Evolutionary conservation across 2,797 vertebrate genomes (phyloP).

Genomic region (Psittacula echo): DNA sequence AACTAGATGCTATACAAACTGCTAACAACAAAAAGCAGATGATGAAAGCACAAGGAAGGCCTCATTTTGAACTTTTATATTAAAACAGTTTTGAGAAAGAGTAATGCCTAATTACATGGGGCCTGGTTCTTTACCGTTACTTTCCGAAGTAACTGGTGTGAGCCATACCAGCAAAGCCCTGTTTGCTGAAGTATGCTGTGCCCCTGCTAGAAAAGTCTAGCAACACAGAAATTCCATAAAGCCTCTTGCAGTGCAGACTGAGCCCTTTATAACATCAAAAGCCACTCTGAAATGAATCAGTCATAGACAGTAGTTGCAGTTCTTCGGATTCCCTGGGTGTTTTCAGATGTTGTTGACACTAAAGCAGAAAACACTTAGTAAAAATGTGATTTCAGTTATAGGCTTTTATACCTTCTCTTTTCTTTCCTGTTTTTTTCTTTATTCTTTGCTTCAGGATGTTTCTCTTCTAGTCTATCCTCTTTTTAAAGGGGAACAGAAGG

Average conservation of each 20-base stretch:
- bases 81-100: neutral
- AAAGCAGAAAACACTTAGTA: neutral
- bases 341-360: neutral
- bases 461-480: neutral
- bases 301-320: neutral
- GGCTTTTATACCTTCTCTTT: neutral
- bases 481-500: neutral
- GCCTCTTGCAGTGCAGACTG: neutral
- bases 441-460: neutral
- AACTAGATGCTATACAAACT: neutral
- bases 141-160: neutral
- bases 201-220: neutral
- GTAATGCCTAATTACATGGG: neutral
- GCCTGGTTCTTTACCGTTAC: neutral
- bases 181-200: neutral
- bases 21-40: neutral
- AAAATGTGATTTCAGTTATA: neutral
- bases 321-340: neutral
- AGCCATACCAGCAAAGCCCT: neutral
- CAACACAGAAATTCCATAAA: neutral
- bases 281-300: neutral
- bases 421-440: neutral
- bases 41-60: neutral
- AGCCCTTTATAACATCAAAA: neutral
- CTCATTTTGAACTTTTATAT: neutral